Percentiles rank a stretch among this genome's conserved stretches.
Conservation (phyloP, 2,113 vertebrate species). For the Macquaria ambigua region DNA sequence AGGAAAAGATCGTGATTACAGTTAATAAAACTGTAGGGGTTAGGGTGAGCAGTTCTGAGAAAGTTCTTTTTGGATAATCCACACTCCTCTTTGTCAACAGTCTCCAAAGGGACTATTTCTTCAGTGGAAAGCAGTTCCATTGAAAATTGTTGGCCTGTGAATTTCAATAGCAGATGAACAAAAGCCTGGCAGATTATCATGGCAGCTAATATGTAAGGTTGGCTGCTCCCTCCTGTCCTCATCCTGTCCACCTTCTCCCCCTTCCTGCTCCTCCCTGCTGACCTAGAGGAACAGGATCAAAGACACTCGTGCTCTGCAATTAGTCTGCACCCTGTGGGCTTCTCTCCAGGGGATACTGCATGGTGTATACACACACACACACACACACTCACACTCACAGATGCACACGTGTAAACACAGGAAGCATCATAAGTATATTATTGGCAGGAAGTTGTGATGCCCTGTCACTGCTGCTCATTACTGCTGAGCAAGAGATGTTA, state of each 20-base stretch:
- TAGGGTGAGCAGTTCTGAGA: neutral
- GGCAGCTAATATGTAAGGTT: neutral
- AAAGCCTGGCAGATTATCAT: constrained; percentile 42
- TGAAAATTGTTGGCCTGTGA: neutral
- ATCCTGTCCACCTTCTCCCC: constrained; percentile 25
- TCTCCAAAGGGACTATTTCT: neutral
- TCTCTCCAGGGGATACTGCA: constrained; percentile 24
- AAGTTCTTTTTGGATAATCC: neutral
- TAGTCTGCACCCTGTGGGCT: constrained; percentile 44
- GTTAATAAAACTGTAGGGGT: neutral
- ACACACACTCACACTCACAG: too few species aligned
- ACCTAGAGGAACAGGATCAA: constrained; percentile 48
- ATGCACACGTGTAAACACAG: constrained; percentile 66
- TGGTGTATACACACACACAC: constrained; percentile 5
- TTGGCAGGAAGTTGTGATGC: constrained; percentile 61
- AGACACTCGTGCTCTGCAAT: constrained; percentile 43
- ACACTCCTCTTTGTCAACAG: neutral
- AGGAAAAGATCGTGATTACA: too few species aligned
- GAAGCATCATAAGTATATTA: constrained; percentile 55
- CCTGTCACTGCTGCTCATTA: constrained; percentile 28
- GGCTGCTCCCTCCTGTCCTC: constrained; percentile 5
- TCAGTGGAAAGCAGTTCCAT: neutral
- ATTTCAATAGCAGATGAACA: constrained; percentile 33
- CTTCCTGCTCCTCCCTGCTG: constrained; percentile 41
- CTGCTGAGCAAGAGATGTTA: constrained; percentile 29